phyloP scores from a whole-genome alignment of 1,140 invertebrate genomes.

The Cotesia chilonis region DNA sequence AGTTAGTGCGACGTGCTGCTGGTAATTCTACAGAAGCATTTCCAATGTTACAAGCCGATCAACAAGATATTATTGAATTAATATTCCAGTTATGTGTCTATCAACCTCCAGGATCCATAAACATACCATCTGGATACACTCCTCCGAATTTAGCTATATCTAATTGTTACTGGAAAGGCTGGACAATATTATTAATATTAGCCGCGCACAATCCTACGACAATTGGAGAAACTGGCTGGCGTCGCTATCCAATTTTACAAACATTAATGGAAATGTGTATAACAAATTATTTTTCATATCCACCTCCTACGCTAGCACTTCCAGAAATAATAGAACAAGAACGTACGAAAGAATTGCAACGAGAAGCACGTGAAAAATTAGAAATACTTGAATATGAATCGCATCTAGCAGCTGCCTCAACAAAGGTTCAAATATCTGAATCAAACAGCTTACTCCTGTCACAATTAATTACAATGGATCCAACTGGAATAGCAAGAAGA shows the following conservation, averaged over 20 bases:
- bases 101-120: constrained; percentile 92
- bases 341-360: constrained; percentile 72
- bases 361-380: constrained; percentile 78
- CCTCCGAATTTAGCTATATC: constrained; percentile 91
- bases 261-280: constrained; percentile 97
- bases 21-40: constrained; percentile 74
- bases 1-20: constrained; percentile 85
- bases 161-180: constrained; percentile 93
- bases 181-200: constrained; percentile 89
- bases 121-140: constrained; percentile 82
- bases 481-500: constrained; percentile 79
- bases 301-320: constrained; percentile 74
- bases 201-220: constrained; percentile 90
- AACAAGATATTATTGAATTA: constrained; percentile 87
- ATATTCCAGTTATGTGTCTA: constrained; percentile 91
- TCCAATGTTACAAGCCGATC: constrained; percentile 77
- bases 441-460: constrained; percentile 86
- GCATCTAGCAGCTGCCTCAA: constrained; percentile 90
- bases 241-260: constrained; percentile 90
- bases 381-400: constrained; percentile 92
- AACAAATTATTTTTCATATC: constrained; percentile 85
- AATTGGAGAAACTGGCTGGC: constrained; percentile 88
- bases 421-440: constrained; percentile 87
- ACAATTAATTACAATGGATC: constrained; percentile 82
- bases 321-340: constrained; percentile 73